Base-by-base conservation (phyloP, 1,140 invertebrate genomes). In the Rhizoglyphus robini region DNA sequence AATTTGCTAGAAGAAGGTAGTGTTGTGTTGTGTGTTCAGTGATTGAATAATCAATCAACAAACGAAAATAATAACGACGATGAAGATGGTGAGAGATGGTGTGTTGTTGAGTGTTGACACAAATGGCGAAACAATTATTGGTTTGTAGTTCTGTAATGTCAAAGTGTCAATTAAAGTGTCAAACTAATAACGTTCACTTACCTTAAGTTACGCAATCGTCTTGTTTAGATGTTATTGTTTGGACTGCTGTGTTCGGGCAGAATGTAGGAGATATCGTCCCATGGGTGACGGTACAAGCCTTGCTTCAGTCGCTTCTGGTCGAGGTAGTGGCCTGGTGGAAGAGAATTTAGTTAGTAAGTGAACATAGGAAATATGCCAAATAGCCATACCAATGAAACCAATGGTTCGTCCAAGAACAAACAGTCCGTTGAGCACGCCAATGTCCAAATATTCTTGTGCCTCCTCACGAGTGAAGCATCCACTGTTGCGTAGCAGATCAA, bases 201-300 rank as follows among this genome's bases (percentile, higher is more conserved):
- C n/a, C n/a, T n/a, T n/a, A n/a, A n/a, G n/a, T n/a, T n/a, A n/a
- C n/a, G n/a, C n/a, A n/a, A n/a, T n/a, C n/a, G n/a, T n/a, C n/a
- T n/a, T n/a, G n/a, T n/a, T n/a, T n/a, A n/a, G n/a, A n/a, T n/a
- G n/a, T n/a, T n/a, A n/a, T n/a, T n/a, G n/a, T n/a, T n/a, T n/a
- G n/a, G n/a, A 51, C 48, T 51, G 23, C 23, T 51, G 23, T 51
- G 48, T 51, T 51, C 48, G 1, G 89, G 88, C 72, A 97, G 82
- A 72, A 99, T 90, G 75, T 99, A 99, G 4, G 90, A 94, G 77
- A 99, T 99, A 75, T 99, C 96, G 76, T 99, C 96, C 96, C 96
- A 99, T 18, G 96, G 96, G 79, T 99, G 96, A 70, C 96, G 85
- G 77, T 99, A 99, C 5, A 99, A 81, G 15, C 95, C 96, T 81